phyloP scores from a whole-genome alignment of 2,797 vertebrate species.

The Austrolebias charrua region DNA sequence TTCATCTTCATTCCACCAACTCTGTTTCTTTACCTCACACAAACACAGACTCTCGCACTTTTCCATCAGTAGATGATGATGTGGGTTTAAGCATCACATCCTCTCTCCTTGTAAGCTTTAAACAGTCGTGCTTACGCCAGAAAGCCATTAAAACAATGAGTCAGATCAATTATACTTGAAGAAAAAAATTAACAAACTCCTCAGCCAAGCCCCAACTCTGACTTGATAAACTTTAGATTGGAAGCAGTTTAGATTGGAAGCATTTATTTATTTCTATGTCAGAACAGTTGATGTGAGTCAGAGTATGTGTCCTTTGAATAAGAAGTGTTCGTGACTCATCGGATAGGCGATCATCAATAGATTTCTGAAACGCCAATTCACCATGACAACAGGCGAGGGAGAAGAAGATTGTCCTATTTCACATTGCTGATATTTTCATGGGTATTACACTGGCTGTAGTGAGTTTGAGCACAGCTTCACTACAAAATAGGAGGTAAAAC shows the following conservation, averaged over 20 bases:
- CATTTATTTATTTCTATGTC: background rate
- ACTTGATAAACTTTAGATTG: background rate
- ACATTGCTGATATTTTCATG: background rate
- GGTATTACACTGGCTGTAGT: background rate
- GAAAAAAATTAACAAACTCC: background rate
- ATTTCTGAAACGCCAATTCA: background rate
- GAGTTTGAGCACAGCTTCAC: background rate
- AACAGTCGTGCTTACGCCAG: background rate
- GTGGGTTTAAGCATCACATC: background rate
- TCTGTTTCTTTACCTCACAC: slow-evolving; percentile 3
- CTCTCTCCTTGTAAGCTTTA: background rate
- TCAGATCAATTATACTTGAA: background rate
- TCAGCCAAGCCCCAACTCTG: background rate
- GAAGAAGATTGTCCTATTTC: slow-evolving; percentile 5
- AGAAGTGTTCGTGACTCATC: background rate
- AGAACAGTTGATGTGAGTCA: slow-evolving; percentile 1
- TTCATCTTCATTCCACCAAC: slow-evolving; percentile 7
- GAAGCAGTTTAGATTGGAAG: too few relatives aligned
- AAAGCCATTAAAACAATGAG: slow-evolving; percentile 1
- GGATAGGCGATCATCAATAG: background rate
- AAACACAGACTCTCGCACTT: background rate
- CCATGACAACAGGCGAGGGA: slow-evolving; percentile 6
- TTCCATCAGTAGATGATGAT: slow-evolving; percentile 3
- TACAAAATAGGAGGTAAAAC: background rate
- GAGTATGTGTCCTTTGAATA: background rate